Evolutionary conservation across 1,140 invertebrate species (phyloP), one percentile per base, ranked within the genome.

Genomic region (Apocrypta bakeri): DNA sequence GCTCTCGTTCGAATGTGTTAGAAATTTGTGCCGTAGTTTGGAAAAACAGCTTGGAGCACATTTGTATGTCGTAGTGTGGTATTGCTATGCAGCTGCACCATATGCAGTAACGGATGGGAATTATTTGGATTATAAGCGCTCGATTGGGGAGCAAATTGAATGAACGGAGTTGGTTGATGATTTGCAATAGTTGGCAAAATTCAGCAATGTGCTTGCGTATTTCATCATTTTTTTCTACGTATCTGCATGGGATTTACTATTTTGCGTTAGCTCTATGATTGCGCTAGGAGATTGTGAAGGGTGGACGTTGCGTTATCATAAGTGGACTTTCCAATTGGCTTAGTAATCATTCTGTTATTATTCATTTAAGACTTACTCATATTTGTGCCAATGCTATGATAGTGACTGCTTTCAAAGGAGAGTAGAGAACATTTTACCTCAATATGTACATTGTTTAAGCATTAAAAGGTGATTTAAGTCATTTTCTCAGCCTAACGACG

Each of bases 211-310:
- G 37, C 29, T 31, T 31, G 31, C 37, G 0, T 7, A 33, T 33
- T 71, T 71, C 29, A 71, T 71, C 31, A 71, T 11, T 25, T 66
- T 71, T 71, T 33, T 31, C 37, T 21, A 71, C 21, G 21, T 33
- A 31, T 24, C 12, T 37, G 27, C 64, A 27, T 71, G 37, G 37
- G 11, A 17, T 31, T 71, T 71, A 14, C 3, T 33, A 31, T 37
- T 71, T 2, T 31, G 21, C 1, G 27, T 25, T 7, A 25, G 9
- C 11, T 33, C 21, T 33, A 56, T n/a, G 48, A 56, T 56, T 56
- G 48, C 48, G 68, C 3, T 31, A 33, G n/a, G 68, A 71, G 21
- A 71, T 71, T 31, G 64, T 71, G 68, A 71, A 71, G 21, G 21
- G 29, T 71, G 64, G 11, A 56, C 64, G 27, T 31, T 71, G 11